Percentiles rank a stretch among this genome's conserved stretches.
Conservation (phyloP, 2,113 vertebrate genomes). For the Camelus dromedarius region DNA sequence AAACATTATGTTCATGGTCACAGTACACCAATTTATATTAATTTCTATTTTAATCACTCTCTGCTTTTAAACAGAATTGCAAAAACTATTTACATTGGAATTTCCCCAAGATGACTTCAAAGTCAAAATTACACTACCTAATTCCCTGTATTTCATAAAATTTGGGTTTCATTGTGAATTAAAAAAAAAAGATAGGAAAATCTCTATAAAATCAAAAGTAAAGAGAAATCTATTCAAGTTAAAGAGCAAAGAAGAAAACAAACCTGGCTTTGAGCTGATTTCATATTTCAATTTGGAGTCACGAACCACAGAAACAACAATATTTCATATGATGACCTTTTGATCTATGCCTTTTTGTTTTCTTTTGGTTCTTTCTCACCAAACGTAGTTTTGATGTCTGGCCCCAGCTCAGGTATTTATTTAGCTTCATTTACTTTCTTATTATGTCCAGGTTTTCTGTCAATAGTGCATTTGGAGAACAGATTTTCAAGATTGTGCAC, state of each 20-base stretch:
- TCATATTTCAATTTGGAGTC: conserved; percentile 29
- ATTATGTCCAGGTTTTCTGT: conserved; percentile 80
- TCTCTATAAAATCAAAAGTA: background rate
- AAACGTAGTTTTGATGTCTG: conserved; percentile 72
- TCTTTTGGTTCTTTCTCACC: conserved; percentile 75
- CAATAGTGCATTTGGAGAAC: conserved; percentile 83
- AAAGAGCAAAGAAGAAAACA: conserved; percentile 24
- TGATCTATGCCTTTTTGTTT: conserved; percentile 52
- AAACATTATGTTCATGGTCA: background rate
- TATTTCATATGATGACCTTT: conserved; percentile 5
- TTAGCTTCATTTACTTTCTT: conserved; percentile 88
- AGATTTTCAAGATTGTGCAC: conserved; percentile 73
- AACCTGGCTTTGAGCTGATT: background rate
- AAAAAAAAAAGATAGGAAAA: background rate
- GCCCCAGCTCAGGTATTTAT: conserved; percentile 80
- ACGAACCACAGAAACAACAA: background rate
- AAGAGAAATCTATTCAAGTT: conserved; percentile 28
- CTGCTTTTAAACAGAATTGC: background rate
- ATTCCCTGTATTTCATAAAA: background rate
- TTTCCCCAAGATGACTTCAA: background rate
- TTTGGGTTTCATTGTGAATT: background rate
- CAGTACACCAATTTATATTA: background rate
- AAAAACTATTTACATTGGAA: background rate
- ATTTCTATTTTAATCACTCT: conserved; percentile 41
- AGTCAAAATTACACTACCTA: conserved; percentile 19